These are phyloP conservation scores for Lithophane leautieri DNA, from an alignment of 2,888 invertebrate genomes.

Conservation along the genomic window DNA sequence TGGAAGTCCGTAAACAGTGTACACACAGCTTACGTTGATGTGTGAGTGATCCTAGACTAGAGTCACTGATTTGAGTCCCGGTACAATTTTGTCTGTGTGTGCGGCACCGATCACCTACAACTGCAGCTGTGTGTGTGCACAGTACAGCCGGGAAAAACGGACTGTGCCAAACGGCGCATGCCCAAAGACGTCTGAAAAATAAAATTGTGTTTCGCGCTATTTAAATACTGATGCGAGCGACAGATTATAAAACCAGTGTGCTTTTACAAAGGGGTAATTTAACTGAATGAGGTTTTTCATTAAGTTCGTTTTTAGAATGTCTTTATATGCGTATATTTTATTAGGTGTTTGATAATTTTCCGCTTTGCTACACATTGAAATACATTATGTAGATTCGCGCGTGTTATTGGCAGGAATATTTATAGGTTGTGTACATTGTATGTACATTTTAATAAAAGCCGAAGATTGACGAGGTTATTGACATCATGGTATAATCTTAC, in stretches of 20 bases:
- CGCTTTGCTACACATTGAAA: slow-evolving; percentile 18
- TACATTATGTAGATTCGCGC: slow-evolving; percentile 29
- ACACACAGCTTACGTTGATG: slow-evolving; percentile 59
- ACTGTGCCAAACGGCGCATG: slow-evolving; percentile 76
- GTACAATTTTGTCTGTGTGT: slow-evolving; percentile 72
- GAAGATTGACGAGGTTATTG: not conserved
- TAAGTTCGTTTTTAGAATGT: slow-evolving; percentile 60
- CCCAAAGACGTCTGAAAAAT: slow-evolving; percentile 75
- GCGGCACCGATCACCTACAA: slow-evolving; percentile 78
- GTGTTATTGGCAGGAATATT: slow-evolving; percentile 20
- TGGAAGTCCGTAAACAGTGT: slow-evolving; percentile 68
- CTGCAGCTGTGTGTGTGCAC: slow-evolving; percentile 73
- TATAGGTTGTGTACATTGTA: not conserved
- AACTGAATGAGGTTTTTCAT: slow-evolving; percentile 67
- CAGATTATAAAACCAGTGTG: slow-evolving; percentile 74
- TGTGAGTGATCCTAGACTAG: slow-evolving; percentile 78
- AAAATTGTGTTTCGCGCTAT: slow-evolving; percentile 80
- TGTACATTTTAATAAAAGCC: not conserved
- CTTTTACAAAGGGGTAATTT: slow-evolving; percentile 69
- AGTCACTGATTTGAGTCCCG: slow-evolving; percentile 77
- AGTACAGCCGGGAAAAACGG: slow-evolving; percentile 76
- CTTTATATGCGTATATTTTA: slow-evolving; percentile 59
- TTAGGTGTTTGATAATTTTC: slow-evolving; percentile 59
- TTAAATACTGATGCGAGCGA: slow-evolving; percentile 78
- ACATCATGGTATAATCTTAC: not conserved